Conservation (phyloP, 2,113 vertebrate species). For the Corythornis madagascariensis region DNA sequence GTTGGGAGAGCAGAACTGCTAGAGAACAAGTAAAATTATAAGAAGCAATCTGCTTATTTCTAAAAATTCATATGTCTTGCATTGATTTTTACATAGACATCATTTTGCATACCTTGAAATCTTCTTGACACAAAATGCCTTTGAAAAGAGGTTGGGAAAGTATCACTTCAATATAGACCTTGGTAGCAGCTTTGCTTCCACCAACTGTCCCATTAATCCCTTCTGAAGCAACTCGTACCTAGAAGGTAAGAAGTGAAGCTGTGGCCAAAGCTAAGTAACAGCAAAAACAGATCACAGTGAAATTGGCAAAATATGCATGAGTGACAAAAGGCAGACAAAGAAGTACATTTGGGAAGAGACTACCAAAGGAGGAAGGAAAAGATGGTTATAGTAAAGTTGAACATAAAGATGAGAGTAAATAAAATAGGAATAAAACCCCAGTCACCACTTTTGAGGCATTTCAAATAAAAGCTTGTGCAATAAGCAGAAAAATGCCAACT, state of each 20-base stretch:
- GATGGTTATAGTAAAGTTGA: not conserved
- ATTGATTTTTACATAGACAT: not conserved
- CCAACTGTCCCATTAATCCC: conserved; percentile 96
- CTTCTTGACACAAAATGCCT: conserved; percentile 77
- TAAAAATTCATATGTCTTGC: not conserved
- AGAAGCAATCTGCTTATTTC: not conserved
- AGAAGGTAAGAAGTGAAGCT: conserved; percentile 5
- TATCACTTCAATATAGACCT: conserved; percentile 87
- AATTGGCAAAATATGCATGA: not conserved
- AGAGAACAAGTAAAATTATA: not conserved
- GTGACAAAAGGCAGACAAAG: not conserved
- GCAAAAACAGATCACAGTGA: not conserved
- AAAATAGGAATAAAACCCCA: not conserved
- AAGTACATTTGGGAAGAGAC: not conserved
- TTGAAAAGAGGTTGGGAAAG: conserved; percentile 85
- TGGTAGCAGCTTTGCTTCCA: conserved; percentile 84
- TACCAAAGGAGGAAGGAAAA: not conserved
- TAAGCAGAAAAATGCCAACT: not conserved
- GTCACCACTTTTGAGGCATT: not conserved
- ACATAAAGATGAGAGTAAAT: not conserved
- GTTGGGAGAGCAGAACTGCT: not conserved
- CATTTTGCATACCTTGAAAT: conserved; percentile 91
- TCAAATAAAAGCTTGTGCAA: not conserved
- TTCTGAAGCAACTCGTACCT: conserved; percentile 92
- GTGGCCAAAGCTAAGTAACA: not conserved